Evolutionary conservation across 2,113 vertebrate genomes (phyloP).

Genomic region (Cisticola juncidis): DNA sequence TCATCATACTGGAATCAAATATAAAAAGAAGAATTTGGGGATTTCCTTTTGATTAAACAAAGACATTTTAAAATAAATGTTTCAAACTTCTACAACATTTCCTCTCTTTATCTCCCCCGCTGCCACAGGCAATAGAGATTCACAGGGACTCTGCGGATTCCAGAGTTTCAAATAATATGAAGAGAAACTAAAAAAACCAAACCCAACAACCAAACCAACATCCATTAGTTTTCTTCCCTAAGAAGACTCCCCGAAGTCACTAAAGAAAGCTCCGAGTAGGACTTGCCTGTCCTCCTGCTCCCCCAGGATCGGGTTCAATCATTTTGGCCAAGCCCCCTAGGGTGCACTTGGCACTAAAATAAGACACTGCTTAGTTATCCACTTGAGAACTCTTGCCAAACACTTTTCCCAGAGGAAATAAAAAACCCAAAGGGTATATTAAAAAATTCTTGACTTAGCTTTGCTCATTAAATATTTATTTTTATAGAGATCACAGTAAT

Average conservation of each 20-base stretch:
- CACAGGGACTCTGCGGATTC: background rate
- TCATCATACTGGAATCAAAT: background rate
- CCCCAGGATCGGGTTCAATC: background rate
- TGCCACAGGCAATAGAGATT: background rate
- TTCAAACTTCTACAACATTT: background rate
- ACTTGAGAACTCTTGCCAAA: background rate
- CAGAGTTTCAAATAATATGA: background rate
- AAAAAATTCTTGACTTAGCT: background rate
- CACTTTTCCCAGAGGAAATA: background rate
- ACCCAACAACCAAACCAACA: background rate
- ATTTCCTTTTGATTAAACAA: background rate
- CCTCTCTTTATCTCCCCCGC: background rate
- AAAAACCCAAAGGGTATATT: background rate
- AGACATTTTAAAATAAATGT: background rate
- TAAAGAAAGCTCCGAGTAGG: background rate
- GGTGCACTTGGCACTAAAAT: background rate
- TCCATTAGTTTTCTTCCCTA: background rate
- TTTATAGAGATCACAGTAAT: background rate
- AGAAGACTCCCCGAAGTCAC: background rate
- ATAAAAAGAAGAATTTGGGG: background rate
- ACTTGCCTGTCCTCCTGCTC: background rate
- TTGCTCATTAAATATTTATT: constrained; percentile 19
- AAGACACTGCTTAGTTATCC: background rate
- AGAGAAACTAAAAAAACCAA: background rate
- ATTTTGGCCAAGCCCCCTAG: background rate